These are phyloP conservation scores for Drosophila monieri DNA, from an alignment of 2,888 invertebrate genomes.

Conservation along the genomic window DNA sequence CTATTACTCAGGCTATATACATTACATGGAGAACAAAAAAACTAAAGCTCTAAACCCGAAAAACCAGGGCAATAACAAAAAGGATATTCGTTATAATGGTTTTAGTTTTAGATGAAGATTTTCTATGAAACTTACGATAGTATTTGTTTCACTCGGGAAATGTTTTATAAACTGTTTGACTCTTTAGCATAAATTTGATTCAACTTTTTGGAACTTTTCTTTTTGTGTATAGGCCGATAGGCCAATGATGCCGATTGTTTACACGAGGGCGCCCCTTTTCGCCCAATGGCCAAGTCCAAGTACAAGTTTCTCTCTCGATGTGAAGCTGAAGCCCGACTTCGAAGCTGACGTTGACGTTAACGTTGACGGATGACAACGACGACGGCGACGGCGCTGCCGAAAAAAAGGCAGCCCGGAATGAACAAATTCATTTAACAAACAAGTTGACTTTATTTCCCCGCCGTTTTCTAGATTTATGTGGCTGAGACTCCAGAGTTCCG, in stretches of 20 bases:
- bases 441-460: conserved; percentile 79
- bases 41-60: too few species aligned
- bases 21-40: too few species aligned
- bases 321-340: conserved; percentile 16
- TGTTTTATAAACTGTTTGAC: neutral
- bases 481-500: conserved; percentile 48
- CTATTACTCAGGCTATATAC: too few species aligned
- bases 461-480: conserved; percentile 67
- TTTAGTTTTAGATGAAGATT: too few species aligned
- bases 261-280: conserved; percentile 47
- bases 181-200: too few species aligned
- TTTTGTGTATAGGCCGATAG: conserved; percentile 27
- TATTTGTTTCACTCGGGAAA: neutral
- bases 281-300: conserved; percentile 53
- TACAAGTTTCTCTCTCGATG: conserved; percentile 63
- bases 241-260: conserved; percentile 78
- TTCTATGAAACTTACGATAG: neutral
- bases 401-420: conserved; percentile 60
- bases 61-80: too few species aligned
- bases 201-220: neutral
- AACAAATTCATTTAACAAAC: conserved; percentile 79
- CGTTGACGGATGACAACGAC: conserved; percentile 58
- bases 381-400: conserved; percentile 49
- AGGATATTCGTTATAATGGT: too few species aligned
- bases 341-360: conserved; percentile 33